Conservation (phyloP, 53 echinoderm and acorn worm genomes). For the Paracentrotus lividus region DNA sequence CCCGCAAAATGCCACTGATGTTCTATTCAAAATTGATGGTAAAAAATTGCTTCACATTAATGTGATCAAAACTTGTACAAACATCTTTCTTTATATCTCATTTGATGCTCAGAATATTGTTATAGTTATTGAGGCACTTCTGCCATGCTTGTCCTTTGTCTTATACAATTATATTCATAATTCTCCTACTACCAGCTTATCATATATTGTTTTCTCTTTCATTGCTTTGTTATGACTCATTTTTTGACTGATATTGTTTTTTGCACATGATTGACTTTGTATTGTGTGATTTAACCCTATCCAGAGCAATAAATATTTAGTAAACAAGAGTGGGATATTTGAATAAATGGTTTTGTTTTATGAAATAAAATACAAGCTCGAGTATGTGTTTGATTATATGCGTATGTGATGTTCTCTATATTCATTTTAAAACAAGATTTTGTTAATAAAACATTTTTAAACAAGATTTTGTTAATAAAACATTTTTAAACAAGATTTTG, state of each 20-base stretch:
- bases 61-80: not conserved
- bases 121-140: not conserved
- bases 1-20: too few species aligned
- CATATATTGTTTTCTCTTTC: not conserved
- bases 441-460: too few species aligned
- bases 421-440: too few species aligned
- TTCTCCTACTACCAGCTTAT: not conserved
- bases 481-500: too few species aligned
- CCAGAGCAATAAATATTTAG: slow-evolving; percentile 69
- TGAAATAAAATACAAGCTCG: slow-evolving; percentile 20
- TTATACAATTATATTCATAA: not conserved
- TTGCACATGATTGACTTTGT: slow-evolving; percentile 65
- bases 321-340: slow-evolving; percentile 65
- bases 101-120: not conserved
- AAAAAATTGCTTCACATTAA: not conserved
- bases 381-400: too few species aligned
- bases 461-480: too few species aligned
- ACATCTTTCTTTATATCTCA: not conserved
- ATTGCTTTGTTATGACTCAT: not conserved
- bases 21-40: too few species aligned
- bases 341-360: slow-evolving; percentile 72
- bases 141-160: not conserved
- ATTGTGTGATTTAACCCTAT: slow-evolving; percentile 52
- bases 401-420: too few species aligned
- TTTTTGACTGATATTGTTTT: slow-evolving; percentile 60